Evolutionary conservation across 2,888 invertebrate genomes (phyloP).

Genomic region (Auanema sp.): DNA sequence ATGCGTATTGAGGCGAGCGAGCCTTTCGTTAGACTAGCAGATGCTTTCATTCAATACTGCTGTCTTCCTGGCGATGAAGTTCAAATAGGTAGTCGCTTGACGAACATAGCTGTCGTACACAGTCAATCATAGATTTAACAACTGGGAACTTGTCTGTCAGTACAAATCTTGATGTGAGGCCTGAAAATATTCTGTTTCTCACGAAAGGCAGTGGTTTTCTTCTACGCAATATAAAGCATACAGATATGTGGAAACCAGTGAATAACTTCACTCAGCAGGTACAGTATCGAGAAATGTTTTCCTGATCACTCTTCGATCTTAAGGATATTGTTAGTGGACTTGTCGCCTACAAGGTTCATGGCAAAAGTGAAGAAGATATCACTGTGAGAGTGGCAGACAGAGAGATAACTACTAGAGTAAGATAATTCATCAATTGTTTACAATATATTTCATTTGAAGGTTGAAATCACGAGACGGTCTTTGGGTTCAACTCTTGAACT

Average conservation of each 20-base stretch:
- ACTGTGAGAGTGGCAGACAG: slow-evolving; percentile 35
- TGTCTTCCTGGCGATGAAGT: slow-evolving; percentile 28
- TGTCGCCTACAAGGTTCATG: slow-evolving; percentile 26
- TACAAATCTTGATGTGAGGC: slow-evolving; percentile 47
- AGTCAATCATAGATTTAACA: slow-evolving; percentile 14
- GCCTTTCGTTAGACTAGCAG: slow-evolving; percentile 46
- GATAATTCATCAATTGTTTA: too few relatives aligned
- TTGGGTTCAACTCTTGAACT: slow-evolving; percentile 18
- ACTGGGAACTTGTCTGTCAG: slow-evolving; percentile 38
- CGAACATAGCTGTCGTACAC: background rate
- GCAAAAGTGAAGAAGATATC: slow-evolving; percentile 25
- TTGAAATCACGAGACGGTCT: slow-evolving; percentile 13
- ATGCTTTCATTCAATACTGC: slow-evolving; percentile 23
- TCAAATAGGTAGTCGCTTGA: slow-evolving; percentile 20
- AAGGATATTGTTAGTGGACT: slow-evolving; percentile 25
- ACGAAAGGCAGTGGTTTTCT: slow-evolving; percentile 23
- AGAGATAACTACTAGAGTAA: slow-evolving; percentile 19
- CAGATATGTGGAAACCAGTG: slow-evolving; percentile 16
- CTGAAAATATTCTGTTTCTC: slow-evolving; percentile 37
- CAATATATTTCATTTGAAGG: slow-evolving; percentile 6
- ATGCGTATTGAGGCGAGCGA: slow-evolving; percentile 36
- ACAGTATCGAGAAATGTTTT: background rate
- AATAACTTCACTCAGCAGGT: slow-evolving; percentile 38
- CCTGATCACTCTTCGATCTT: background rate
- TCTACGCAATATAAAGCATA: background rate